A percentile compares a stretch with the other conserved stretches of the same genome.
Evolutionary conservation across 2,113 vertebrate genomes (phyloP).

Genomic region (Carettochelys insculpta): DNA sequence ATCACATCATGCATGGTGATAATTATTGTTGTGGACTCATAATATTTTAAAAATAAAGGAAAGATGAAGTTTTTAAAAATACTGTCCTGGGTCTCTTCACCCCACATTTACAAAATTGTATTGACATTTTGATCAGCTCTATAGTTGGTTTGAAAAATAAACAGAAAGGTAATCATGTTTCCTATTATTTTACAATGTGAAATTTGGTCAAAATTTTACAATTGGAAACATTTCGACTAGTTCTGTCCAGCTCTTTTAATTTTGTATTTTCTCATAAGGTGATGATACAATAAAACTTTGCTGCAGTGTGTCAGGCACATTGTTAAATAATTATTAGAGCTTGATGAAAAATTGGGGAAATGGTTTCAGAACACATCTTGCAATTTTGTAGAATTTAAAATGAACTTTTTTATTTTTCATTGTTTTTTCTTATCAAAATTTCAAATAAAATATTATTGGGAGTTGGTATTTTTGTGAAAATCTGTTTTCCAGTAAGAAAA

Average conservation of each 20-base stretch:
- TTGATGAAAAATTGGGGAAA: background rate
- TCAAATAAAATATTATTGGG: background rate
- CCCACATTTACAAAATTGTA: background rate
- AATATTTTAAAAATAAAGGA: background rate
- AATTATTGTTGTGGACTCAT: background rate
- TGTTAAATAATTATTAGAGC: background rate
- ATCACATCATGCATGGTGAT: background rate
- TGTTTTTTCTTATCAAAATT: rapidly evolving
- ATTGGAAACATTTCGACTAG: background rate
- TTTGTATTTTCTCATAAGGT: background rate
- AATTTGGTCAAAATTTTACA: rapidly evolving
- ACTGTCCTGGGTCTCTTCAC: background rate
- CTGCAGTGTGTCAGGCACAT: rapidly evolving
- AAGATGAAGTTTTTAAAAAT: background rate
- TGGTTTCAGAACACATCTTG: background rate
- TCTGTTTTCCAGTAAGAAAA: background rate
- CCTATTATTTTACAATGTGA: background rate
- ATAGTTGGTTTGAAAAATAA: background rate
- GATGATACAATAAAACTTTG: background rate
- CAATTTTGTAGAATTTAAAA: background rate
- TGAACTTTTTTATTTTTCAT: background rate
- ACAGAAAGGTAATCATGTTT: background rate
- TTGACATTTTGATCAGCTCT: background rate
- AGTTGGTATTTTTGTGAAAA: background rate
- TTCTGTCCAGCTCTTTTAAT: background rate